Percentiles rank a stretch among this genome's conserved stretches.
Conservation (phyloP, 2,797 vertebrate genomes). For the Peromyscus attwateri region DNA sequence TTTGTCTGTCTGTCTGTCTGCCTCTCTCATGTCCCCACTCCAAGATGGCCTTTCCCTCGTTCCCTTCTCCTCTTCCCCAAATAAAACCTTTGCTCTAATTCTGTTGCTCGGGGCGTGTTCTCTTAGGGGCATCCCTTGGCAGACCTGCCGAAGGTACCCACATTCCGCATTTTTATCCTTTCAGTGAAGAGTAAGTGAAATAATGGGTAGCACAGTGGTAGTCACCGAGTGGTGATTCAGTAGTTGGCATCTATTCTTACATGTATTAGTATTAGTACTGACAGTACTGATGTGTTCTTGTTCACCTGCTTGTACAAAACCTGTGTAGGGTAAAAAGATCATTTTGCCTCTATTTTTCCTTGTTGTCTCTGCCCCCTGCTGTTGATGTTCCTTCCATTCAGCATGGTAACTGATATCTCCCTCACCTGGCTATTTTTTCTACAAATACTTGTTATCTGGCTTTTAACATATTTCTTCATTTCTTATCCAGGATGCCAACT, state of each 20-base stretch:
- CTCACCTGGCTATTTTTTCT: background rate
- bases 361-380: background rate
- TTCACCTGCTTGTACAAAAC: background rate
- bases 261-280: background rate
- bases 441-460: background rate
- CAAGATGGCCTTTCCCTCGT: background rate
- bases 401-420: background rate
- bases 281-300: background rate
- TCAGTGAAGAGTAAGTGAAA: constrained; percentile 46
- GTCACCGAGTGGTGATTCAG: background rate
- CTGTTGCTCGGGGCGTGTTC: too few relatives aligned
- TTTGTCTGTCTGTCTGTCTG: background rate
- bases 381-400: background rate
- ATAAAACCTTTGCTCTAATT: too few relatives aligned
- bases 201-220: background rate
- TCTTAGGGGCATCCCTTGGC: too few relatives aligned
- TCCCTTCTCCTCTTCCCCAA: too few relatives aligned
- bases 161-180: background rate
- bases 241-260: background rate
- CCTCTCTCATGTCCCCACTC: background rate
- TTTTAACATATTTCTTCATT: constrained; percentile 24
- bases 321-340: background rate
- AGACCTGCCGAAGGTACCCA: background rate
- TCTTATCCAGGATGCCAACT: constrained; percentile 1
- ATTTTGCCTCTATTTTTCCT: background rate